Conservation (phyloP, 2,888 invertebrate genomes). For the Acanthosepion pharaonis region DNA sequence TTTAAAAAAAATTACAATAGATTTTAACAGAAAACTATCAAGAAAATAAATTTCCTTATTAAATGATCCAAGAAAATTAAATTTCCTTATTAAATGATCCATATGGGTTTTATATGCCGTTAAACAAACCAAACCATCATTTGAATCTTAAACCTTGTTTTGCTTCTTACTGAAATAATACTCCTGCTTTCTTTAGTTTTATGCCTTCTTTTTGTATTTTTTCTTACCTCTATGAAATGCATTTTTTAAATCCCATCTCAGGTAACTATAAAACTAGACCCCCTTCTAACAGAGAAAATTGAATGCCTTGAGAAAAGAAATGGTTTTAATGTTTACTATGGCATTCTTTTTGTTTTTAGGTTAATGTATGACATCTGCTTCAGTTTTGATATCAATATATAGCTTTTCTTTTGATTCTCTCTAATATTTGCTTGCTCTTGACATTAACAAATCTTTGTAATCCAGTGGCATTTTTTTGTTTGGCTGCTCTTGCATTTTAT, state of each 20-base stretch:
- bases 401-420: neutral
- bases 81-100: no score
- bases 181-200: no score
- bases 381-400: neutral
- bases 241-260: neutral
- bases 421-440: neutral
- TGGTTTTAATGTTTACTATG: neutral
- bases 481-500: neutral
- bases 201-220: no score
- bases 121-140: no score
- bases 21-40: no score
- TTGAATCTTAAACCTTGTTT: no score
- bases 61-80: no score
- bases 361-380: neutral
- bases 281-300: neutral
- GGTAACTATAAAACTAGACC: neutral
- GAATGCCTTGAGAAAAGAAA: neutral
- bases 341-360: neutral
- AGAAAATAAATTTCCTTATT: no score
- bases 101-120: no score
- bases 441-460: neutral
- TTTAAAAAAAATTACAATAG: no score
- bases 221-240: no score
- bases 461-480: neutral
- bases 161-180: no score